Base-by-base conservation (phyloP, 1,140 invertebrate species). In the Neuroterus valhalla region DNA sequence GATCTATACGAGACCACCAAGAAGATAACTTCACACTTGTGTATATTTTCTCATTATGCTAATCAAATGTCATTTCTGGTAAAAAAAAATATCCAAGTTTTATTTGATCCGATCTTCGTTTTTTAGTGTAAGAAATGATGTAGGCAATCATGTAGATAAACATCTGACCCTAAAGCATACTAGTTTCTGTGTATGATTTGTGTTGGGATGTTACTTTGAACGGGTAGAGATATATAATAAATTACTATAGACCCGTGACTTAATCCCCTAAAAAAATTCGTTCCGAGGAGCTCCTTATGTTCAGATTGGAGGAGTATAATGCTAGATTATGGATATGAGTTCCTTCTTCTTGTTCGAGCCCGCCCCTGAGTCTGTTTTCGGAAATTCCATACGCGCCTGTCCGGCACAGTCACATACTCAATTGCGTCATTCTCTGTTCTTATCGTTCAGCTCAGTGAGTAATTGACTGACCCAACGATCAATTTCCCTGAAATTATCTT, bases 311-410 rank as follows among this genome's bases (percentile, higher is more conserved):
- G 26, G 2, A 62, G 26, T 12, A 31, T 62, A 62, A 62, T 62
- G 23, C 23, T 62, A 62, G 55, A 62, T 62, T 62, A 62, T 62
- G 55, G 55, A 62, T 62, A 62, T 62, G 55, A 62, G 55, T 62
- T 62, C 31, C 55, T 15, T 55, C 15, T 55, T 12, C 23, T 26
- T 23, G 31, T 62, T 62, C 55, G 10, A 55, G 11, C 12, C 52
- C 55, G 55, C 55, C 55, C 31, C 14, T 23, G n/a, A 62, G 21
- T 12, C 3, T 38, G 19, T 55, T 62, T 62, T 62, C 21, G 23
- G 15, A 14, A 62, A 62, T 62, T 62, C 55, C 55, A 26, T 15
- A 38, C 4, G 31, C 5, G 31, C 31, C 31, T 5, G 31, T n/a
- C n/a, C n/a, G n/a, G n/a, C n/a, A 38, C 31, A 38, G 31, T 5